A percentile compares a stretch with the other conserved stretches of the same genome.
Evolutionary conservation across 2,888 invertebrate genomes (phyloP).

Genomic region (Lycocerus yunnanus): DNA sequence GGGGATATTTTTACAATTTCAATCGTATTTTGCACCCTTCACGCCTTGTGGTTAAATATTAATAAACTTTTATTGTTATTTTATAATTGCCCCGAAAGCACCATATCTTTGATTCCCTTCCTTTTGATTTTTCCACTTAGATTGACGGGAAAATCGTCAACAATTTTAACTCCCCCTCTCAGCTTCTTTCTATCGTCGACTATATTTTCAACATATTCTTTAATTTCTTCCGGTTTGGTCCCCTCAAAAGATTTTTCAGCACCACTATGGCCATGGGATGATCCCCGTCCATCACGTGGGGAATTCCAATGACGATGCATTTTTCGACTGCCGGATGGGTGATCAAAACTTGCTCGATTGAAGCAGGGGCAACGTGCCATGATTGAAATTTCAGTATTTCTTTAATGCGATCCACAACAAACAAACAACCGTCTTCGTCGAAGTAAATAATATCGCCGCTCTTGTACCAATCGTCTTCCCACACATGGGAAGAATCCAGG

Average conservation of each 20-base stretch:
- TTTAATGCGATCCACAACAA: constrained; percentile 56
- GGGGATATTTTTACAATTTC: too few relatives aligned
- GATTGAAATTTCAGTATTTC: constrained; percentile 57
- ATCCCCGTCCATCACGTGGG: constrained; percentile 71
- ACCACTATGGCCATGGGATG: constrained; percentile 51
- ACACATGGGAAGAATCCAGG: constrained; percentile 51
- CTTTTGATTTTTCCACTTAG: constrained; percentile 45
- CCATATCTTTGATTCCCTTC: constrained; percentile 1
- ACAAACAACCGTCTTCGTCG: constrained; percentile 56
- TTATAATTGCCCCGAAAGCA: constrained; percentile 8
- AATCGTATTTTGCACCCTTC: too few relatives aligned
- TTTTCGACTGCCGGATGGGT: constrained; percentile 74
- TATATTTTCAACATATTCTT: constrained; percentile 38
- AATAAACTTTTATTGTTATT: background rate
- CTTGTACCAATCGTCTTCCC: constrained; percentile 56
- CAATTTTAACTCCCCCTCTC: constrained; percentile 44
- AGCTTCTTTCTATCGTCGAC: constrained; percentile 43
- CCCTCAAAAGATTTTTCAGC: constrained; percentile 5
- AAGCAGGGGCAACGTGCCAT: constrained; percentile 72
- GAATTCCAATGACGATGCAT: constrained; percentile 79
- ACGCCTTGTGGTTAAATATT: too few relatives aligned
- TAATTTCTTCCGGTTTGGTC: constrained; percentile 38
- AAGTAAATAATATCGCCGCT: constrained; percentile 58
- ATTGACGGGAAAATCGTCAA: constrained; percentile 39
- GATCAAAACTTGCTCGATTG: constrained; percentile 72